Evolutionary conservation across 2,797 vertebrate species (phyloP), one percentile per base, ranked within the genome.

Genomic region (Brachyalestes nurse): DNA sequence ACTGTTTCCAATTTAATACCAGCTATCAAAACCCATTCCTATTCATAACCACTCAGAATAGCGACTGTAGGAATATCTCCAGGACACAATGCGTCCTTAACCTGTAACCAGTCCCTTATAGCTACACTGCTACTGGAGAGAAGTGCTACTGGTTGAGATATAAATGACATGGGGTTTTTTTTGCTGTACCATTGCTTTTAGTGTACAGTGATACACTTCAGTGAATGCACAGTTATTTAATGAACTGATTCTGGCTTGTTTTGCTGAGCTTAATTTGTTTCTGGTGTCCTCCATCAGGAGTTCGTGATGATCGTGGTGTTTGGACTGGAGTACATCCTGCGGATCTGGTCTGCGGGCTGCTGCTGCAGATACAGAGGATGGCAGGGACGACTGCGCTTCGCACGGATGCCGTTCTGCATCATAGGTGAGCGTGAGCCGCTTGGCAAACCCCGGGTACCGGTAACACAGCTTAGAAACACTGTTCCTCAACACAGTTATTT

Each of bases 221-320:
- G 51, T 19, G 5, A 55, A 17, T 57, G 17, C 2, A 16, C 4
- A 42, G 42, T 42, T 42, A 42, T 42, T 6, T 42, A 2, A 42
- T 9, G 9, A 42, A 42, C 42, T 2, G 1, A 13, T 49, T 2
- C 40, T 23, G 9, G 16, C 12, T 17, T 51, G 55, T 12, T 51
- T 72, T 42, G 34, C 14, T 5, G 14, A 38, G 25, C 1, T 4
- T 47, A 14, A 12, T 21, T 19, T 23, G 19, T 80, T 25, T 47
- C 28, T 83, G 75, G 17, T 21, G 16, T 0, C 86, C 87, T 72
- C 45, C 51, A 80, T 57, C 87, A 99, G 97, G 97, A 99, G 92
- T 97, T 97, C 90, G 97, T 98, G 89, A 98, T 99, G 97, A 99
- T 99, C 69, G 96, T 98, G 87, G 97, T 99, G 90, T 98, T 99